Conservation (phyloP, 53 echinoderm and acorn worm genomes). For the Holothuria scabra region DNA sequence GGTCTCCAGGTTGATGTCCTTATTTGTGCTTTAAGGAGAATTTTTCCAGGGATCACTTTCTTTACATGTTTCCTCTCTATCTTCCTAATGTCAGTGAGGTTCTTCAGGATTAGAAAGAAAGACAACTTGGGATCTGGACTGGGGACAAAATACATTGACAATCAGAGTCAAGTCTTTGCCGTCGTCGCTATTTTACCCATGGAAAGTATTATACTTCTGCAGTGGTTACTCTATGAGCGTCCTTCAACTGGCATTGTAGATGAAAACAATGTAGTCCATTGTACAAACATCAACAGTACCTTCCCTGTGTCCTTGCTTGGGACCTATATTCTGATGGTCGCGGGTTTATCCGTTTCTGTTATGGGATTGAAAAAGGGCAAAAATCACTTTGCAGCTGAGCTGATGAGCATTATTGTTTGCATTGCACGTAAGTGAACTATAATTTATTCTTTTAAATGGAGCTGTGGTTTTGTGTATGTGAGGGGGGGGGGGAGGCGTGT, state of each 20-base stretch:
- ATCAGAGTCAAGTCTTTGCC: constrained; percentile 51
- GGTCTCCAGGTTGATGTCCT: constrained; percentile 39
- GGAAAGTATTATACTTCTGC: constrained; percentile 60
- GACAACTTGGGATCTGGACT: constrained; percentile 63
- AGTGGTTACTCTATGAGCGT: constrained; percentile 76
- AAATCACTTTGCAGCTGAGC: not conserved
- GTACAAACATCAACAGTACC: not conserved
- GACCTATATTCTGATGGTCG: constrained; percentile 27
- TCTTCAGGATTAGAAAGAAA: constrained; percentile 64
- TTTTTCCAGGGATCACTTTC: constrained; percentile 57
- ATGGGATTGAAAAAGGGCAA: not conserved
- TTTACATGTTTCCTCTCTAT: constrained; percentile 57
- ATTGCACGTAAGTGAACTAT: not conserved
- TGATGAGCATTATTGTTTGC: constrained; percentile 1
- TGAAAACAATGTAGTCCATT: not conserved
- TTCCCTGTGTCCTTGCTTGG: constrained; percentile 20
- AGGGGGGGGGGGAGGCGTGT: no score
- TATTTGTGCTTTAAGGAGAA: constrained; percentile 61
- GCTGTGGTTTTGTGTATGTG: no score
- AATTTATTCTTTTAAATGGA: no score
- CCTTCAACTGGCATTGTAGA: not conserved
- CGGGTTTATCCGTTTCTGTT: not conserved
- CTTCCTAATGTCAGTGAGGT: constrained; percentile 62
- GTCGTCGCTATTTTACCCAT: constrained; percentile 50
- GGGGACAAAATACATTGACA: constrained; percentile 50